Evolutionary conservation across 1,140 invertebrate genomes (phyloP).

Genomic region (Danaus plexippus): DNA sequence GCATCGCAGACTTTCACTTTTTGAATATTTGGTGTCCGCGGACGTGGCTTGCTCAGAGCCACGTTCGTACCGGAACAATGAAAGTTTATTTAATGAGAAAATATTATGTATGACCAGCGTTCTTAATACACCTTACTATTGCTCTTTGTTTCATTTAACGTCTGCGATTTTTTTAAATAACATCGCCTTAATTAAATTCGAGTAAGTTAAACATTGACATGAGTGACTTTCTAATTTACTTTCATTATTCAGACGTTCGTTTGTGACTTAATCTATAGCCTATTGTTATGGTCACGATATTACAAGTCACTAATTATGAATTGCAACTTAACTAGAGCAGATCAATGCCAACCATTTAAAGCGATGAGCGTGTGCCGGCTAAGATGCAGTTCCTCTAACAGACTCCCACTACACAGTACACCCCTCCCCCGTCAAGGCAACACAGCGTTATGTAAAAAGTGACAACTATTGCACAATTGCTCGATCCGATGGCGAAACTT

Average conservation of each 20-base stretch:
- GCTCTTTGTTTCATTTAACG: too few species aligned
- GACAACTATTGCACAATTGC: slow-evolving; percentile 66
- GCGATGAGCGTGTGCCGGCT: slow-evolving; percentile 8
- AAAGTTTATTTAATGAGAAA: slow-evolving; percentile 47
- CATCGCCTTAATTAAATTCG: too few species aligned
- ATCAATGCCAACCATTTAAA: slow-evolving; percentile 18
- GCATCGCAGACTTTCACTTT: slow-evolving; percentile 61
- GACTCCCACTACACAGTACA: slow-evolving; percentile 10
- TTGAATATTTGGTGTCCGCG: slow-evolving; percentile 44
- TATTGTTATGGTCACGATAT: too few species aligned
- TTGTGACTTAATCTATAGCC: too few species aligned
- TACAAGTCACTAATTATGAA: not conserved
- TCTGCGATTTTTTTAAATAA: too few species aligned
- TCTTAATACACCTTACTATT: slow-evolving; percentile 5
- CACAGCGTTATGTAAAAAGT: slow-evolving; percentile 62
- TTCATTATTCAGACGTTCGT: too few species aligned
- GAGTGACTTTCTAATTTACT: too few species aligned
- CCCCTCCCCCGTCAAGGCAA: slow-evolving; percentile 22
- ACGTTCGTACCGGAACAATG: slow-evolving; percentile 46
- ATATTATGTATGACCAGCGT: slow-evolving; percentile 15
- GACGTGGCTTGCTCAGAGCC: slow-evolving; percentile 29
- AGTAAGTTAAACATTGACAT: too few species aligned
- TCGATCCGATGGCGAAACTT: slow-evolving; percentile 65
- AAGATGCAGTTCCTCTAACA: slow-evolving; percentile 16
- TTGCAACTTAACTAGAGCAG: slow-evolving; percentile 15